Conservation (phyloP, 1,140 invertebrate species). For the Dendroctonus ponderosae region DNA sequence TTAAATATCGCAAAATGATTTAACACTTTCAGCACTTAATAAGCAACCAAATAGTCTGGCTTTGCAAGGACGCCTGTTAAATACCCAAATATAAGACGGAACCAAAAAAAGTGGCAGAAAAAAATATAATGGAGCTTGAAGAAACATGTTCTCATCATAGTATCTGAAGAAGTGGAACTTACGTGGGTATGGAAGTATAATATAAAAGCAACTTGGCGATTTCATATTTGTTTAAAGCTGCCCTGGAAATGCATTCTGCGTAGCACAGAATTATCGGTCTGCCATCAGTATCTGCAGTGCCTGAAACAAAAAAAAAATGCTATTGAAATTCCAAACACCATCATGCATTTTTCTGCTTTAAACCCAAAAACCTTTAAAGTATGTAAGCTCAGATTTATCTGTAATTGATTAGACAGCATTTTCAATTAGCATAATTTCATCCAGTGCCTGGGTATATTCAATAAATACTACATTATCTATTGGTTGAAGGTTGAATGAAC, state of each 20-base stretch:
- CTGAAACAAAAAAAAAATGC: constrained; percentile 45
- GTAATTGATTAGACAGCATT: too few species aligned
- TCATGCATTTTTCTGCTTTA: too few species aligned
- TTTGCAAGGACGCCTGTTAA: too few species aligned
- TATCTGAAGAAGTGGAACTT: constrained; percentile 39
- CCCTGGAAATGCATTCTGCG: constrained; percentile 53
- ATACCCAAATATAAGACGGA: too few species aligned
- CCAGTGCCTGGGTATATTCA: too few species aligned
- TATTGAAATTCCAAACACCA: neutral
- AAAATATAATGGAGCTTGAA: too few species aligned
- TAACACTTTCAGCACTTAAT: too few species aligned
- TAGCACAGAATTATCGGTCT: constrained; percentile 57
- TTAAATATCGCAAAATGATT: too few species aligned
- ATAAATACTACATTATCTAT: neutral
- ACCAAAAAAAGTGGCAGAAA: too few species aligned
- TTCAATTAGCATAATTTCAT: too few species aligned
- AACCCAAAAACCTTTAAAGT: neutral
- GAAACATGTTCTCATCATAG: too few species aligned
- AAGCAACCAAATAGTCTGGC: too few species aligned
- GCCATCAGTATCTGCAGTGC: constrained; percentile 52
- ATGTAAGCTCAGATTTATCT: neutral
- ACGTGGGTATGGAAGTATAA: constrained; percentile 59
- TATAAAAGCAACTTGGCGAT: constrained; percentile 58
- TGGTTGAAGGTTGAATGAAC: neutral
- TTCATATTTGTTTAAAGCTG: constrained; percentile 57